Base-by-base conservation (phyloP, 2,888 invertebrate species). In the Sminthurinus aureus region DNA sequence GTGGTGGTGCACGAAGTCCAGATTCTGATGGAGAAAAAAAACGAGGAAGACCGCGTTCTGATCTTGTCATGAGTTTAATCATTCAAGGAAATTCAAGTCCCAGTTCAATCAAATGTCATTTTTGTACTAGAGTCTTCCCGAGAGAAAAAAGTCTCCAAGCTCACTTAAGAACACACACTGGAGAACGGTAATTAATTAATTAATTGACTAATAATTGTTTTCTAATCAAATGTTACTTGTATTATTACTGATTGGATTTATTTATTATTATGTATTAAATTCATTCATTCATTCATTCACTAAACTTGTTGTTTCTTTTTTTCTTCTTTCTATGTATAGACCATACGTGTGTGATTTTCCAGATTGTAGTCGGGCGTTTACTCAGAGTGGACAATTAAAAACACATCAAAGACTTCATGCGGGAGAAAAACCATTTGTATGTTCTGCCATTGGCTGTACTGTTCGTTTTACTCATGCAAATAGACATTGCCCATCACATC, bases 321-420 rank as follows among this genome's bases (percentile, higher is more conserved):
- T 38, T 6, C 6, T 4, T 38, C 1, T 38, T 4, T 38, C 1
- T 38, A 38, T 38, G 6, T 38, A 95, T 90, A 92, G 93, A 80
- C 95, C 95, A 0, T 95, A 94, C 89, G 91, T 91, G 0, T 95
- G 95, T 90, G 94, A 95, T 90, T 95, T 93, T 90, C 94, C 94
- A 9, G 93, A 93, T 26, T 95, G 95, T 89, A 92, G 92, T 0
- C 92, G 93, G 89, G 93, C 93, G 38, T 95, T 95, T 89, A 94
- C 94, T 15, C 95, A 95, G 89, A 94, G 94, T 84, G 95, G 95
- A 0, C 95, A 95, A 89, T 90, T 95, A 66, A 94, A 94, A 90
- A 95, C 95, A 0, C 95, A 95, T 89, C 94, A 94, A 89, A 91
- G 95, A 86, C 90, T 95, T 1, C 95, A 95, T 89, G 94, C 95